Evolutionary conservation across 2,113 vertebrate genomes (phyloP).

Genomic region (Tonatia bakeri): DNA sequence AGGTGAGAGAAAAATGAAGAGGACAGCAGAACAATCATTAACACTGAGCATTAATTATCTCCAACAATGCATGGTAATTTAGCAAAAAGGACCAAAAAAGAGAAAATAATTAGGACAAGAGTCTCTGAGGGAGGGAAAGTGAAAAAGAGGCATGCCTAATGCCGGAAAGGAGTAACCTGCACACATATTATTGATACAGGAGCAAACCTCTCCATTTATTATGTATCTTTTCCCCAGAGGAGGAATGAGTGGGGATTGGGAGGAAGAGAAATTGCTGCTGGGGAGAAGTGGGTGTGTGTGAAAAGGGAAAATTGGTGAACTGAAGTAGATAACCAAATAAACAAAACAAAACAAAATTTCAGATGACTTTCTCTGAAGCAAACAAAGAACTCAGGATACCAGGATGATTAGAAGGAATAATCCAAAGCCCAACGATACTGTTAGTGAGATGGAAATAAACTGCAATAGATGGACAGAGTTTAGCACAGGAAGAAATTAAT

Average conservation of each 20-base stretch:
- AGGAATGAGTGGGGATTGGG: background rate
- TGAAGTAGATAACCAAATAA: background rate
- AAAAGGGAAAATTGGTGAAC: background rate
- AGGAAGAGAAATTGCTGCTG: background rate
- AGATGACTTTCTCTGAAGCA: background rate
- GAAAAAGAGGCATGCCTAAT: background rate
- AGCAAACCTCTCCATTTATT: background rate
- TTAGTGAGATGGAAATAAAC: background rate
- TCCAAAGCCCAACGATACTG: background rate
- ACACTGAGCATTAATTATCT: background rate
- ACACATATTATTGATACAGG: background rate
- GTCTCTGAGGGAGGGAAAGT: background rate
- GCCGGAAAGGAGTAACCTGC: background rate
- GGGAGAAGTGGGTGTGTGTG: background rate
- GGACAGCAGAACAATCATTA: background rate
- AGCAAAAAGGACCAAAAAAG: background rate
- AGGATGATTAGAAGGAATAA: background rate
- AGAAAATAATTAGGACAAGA: conserved; percentile 36
- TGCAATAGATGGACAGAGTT: background rate
- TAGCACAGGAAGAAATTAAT: background rate
- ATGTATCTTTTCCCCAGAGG: background rate
- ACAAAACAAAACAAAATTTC: background rate
- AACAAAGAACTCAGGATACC: background rate
- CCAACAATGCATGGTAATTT: background rate
- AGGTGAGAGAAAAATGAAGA: background rate